Evolutionary conservation across 2,888 invertebrate species (phyloP), one percentile per base, ranked within the genome.

Genomic region (Phortica magna): DNA sequence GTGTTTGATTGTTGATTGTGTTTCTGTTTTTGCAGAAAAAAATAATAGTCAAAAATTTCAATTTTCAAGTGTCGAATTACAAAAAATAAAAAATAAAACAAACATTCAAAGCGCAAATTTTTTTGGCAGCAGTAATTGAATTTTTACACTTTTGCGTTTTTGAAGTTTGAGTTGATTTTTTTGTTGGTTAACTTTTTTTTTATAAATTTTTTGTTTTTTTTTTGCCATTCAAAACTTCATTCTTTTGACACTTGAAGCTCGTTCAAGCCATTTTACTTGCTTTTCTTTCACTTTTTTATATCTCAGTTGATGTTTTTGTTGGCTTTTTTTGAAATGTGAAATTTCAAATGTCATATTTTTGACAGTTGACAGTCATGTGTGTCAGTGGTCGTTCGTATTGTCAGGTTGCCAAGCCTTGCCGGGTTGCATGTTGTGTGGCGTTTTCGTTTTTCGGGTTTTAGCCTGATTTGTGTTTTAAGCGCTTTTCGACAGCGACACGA

Each of bases 301-400:
- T 61, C 10, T 61, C 22, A 7, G 10, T 22, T 22, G 73, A 72
- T 87, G 85, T 84, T 88, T 76, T 80, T 78, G 88, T 83, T 81
- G 84, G 83, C 83, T 86, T 82, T 77, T 78, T 80, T 83, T 81
- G 80, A 81, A 89, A 88, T 87, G 88, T 86, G 88, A 88, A 86
- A 86, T 89, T 88, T 86, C 88, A 86, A 89, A 89, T 88, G 89
- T 86, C 88, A 88, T 83, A 84, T 84, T 89, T 86, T 83, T 89
- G 86, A 86, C 86, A 86, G 86, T 82, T 88, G 86, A 86, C 86
- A 84, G 87, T 81, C 83, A 78, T 55, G 82, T 76, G 17, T 65
- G 65, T 65, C 7, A 7, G 59, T 59, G n/a, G 14, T 17, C 14
- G 48, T 48, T 19, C 19, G 61, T 61, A n/a, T 61, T 61, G 10